phyloP scores from a whole-genome alignment of 2,888 invertebrate species.

The Acrobasis consociella region DNA sequence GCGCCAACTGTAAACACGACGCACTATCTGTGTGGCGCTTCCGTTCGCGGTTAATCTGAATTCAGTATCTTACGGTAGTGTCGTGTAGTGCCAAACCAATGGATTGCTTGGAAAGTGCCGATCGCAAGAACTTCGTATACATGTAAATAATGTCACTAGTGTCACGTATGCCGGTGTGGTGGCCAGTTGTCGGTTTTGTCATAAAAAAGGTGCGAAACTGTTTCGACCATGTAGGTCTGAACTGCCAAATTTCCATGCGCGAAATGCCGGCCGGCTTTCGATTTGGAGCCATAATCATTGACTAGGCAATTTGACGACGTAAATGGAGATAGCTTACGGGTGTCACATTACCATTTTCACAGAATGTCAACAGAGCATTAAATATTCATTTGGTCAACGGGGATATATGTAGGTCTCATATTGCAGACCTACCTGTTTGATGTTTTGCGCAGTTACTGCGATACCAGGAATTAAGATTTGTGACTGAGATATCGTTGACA shows the following conservation, averaged over 20 bases:
- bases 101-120: constrained; percentile 60
- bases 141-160: constrained; percentile 70
- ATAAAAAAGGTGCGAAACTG: constrained; percentile 71
- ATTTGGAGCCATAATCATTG: constrained; percentile 47
- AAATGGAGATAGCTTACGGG: constrained; percentile 54
- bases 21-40: constrained; percentile 70
- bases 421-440: neutral
- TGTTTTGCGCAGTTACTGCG: constrained; percentile 14
- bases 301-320: constrained; percentile 52
- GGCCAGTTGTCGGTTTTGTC: constrained; percentile 62
- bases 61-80: constrained; percentile 61
- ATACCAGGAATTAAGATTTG: neutral
- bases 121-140: constrained; percentile 64
- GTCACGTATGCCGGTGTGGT: constrained; percentile 69
- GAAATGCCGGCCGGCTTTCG: constrained; percentile 56
- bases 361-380: constrained; percentile 62
- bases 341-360: constrained; percentile 64
- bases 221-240: constrained; percentile 58
- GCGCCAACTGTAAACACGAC: constrained; percentile 80
- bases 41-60: constrained; percentile 72
- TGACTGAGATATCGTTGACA: neutral
- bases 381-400: constrained; percentile 51
- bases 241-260: constrained; percentile 63
- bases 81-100: constrained; percentile 76
- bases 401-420: constrained; percentile 13